Evolutionary conservation across 2,888 invertebrate species (phyloP).

Genomic region (Bedellia somnulentella): DNA sequence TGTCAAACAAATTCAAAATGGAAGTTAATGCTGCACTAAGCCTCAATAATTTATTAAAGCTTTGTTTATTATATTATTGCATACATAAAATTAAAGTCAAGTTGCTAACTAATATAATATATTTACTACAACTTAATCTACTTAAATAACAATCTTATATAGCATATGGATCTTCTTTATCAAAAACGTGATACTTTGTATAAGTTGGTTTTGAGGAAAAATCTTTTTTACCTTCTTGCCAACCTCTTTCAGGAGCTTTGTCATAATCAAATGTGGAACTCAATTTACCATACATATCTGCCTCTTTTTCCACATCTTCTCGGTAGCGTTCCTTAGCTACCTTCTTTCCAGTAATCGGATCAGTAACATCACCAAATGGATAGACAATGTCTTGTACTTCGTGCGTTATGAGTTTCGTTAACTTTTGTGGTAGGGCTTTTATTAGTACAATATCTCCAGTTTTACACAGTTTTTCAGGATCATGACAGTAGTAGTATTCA

Average conservation of each 20-base stretch:
- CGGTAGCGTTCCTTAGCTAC: slow-evolving; percentile 73
- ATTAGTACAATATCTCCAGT: slow-evolving; percentile 83
- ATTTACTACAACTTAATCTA: no score
- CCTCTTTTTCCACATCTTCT: slow-evolving; percentile 70
- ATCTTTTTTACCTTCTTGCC: slow-evolving; percentile 80
- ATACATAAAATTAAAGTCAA: no score
- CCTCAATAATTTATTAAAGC: no score
- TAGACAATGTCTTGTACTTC: slow-evolving; percentile 78
- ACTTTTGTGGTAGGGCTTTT: slow-evolving; percentile 69
- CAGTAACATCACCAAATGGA: slow-evolving; percentile 81
- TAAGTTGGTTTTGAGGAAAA: slow-evolving; percentile 77
- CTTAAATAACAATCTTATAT: no score
- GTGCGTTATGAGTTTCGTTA: slow-evolving; percentile 78
- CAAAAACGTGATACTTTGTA: slow-evolving; percentile 77
- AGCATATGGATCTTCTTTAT: slow-evolving; percentile 72
- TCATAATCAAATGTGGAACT: slow-evolving; percentile 72
- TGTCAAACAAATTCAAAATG: no score
- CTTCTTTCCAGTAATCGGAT: slow-evolving; percentile 82
- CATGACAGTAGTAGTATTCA: slow-evolving; percentile 74
- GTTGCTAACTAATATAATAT: no score
- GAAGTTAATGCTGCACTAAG: no score
- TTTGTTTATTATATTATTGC: no score
- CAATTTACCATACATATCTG: slow-evolving; percentile 70
- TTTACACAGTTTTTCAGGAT: slow-evolving; percentile 76
- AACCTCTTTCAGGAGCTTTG: slow-evolving; percentile 77